Evolutionary conservation across 2,888 invertebrate genomes (phyloP).

Genomic region (Craniophora ligustri): DNA sequence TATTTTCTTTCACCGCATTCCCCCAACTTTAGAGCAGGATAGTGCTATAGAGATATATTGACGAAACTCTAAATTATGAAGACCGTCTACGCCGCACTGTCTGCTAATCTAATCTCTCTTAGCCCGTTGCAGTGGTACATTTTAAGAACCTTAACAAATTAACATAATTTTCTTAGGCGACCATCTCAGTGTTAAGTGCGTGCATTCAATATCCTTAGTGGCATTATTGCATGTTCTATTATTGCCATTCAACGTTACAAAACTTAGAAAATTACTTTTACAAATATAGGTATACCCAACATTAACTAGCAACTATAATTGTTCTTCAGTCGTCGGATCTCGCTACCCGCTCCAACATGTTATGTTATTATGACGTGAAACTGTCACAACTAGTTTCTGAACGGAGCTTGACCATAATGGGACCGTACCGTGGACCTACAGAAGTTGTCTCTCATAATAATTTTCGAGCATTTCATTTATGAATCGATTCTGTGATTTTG

Average conservation of each 20-base stretch:
- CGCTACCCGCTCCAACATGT: slow-evolving; percentile 21
- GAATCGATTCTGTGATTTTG: too few relatives aligned
- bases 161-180: too few relatives aligned
- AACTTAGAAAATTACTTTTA: slow-evolving; percentile 1
- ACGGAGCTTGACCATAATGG: slow-evolving; percentile 20
- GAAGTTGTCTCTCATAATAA: not conserved
- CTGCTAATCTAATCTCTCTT: slow-evolving; percentile 15
- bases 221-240: too few relatives aligned
- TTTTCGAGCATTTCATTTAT: too few relatives aligned
- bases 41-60: slow-evolving; percentile 47
- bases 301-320: slow-evolving; percentile 21
- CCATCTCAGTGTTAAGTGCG: too few relatives aligned
- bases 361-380: slow-evolving; percentile 8
- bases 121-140: slow-evolving; percentile 3
- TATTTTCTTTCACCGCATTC: slow-evolving; percentile 50
- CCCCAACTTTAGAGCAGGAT: slow-evolving; percentile 46
- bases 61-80: slow-evolving; percentile 47
- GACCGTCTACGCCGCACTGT: slow-evolving; percentile 23
- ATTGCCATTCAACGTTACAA: too few relatives aligned
- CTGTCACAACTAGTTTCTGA: slow-evolving; percentile 5
- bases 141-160: slow-evolving; percentile 5
- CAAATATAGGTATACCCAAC: slow-evolving; percentile 17
- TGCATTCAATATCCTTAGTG: too few relatives aligned
- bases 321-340: slow-evolving; percentile 21
- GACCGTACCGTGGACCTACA: not conserved